Percentiles rank a stretch among this genome's conserved stretches.
These are phyloP conservation scores for Sclerodermus sp. DNA, from an alignment of 2,888 invertebrate species.

Conservation along the genomic window DNA sequence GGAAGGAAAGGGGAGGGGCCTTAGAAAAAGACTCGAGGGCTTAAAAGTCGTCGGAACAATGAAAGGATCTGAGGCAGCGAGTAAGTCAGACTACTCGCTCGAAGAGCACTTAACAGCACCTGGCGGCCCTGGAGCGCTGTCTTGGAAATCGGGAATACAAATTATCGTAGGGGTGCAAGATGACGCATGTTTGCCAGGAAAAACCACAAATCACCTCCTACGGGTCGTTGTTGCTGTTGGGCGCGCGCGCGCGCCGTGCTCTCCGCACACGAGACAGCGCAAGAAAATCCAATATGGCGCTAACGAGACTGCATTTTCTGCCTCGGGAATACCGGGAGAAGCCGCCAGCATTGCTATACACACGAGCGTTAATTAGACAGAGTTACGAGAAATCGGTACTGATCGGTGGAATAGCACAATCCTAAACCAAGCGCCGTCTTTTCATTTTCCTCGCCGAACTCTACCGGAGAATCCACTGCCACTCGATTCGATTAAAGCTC, in stretches of 20 bases:
- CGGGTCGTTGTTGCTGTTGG: too few relatives aligned
- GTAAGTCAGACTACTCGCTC: not conserved
- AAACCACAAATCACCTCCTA: constrained; percentile 38
- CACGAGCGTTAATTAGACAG: too few relatives aligned
- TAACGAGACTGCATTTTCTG: constrained; percentile 39
- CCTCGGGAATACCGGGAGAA: not conserved
- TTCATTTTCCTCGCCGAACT: too few relatives aligned
- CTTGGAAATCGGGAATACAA: constrained; percentile 45
- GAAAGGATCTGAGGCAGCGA: not conserved
- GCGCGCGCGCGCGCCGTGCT: constrained; percentile 15
- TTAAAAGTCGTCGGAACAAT: too few relatives aligned
- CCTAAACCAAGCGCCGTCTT: too few relatives aligned
- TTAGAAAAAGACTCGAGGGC: too few relatives aligned
- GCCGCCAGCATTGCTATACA: too few relatives aligned
- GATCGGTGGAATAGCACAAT: too few relatives aligned
- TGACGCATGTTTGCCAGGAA: constrained; percentile 30
- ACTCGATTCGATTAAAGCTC: too few relatives aligned
- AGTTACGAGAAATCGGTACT: too few relatives aligned
- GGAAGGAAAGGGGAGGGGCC: too few relatives aligned
- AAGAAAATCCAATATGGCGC: constrained; percentile 43
- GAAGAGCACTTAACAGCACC: not conserved
- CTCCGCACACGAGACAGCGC: constrained; percentile 12
- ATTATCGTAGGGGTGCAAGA: constrained; percentile 33
- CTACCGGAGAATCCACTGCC: too few relatives aligned
- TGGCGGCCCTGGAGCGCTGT: constrained; percentile 2